These are phyloP conservation scores for Toxotes jaculatrix DNA, from an alignment of 2,113 vertebrate species.

Conservation along the genomic window DNA sequence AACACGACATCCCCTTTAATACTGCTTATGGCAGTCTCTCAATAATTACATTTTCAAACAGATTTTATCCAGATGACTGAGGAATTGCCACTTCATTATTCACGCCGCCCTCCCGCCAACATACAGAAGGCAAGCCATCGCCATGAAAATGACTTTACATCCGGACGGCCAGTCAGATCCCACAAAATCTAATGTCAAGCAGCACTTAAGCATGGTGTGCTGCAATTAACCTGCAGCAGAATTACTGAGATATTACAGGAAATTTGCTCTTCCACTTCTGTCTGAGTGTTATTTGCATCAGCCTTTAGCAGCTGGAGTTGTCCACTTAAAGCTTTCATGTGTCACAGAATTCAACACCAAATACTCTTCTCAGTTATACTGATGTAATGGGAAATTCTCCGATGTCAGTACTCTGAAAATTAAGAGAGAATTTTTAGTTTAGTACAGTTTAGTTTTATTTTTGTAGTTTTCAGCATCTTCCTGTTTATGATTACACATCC, in stretches of 20 bases:
- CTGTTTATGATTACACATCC: not conserved
- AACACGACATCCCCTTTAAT: slow-evolving; percentile 21
- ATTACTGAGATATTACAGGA: slow-evolving; percentile 20
- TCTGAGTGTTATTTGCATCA: not conserved
- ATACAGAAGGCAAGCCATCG: slow-evolving; percentile 5
- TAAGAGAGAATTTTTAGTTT: not conserved
- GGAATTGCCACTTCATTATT: slow-evolving; percentile 37
- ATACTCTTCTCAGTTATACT: not conserved
- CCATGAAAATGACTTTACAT: slow-evolving; percentile 41
- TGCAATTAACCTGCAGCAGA: slow-evolving; percentile 37
- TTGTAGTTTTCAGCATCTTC: not conserved
- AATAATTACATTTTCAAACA: slow-evolving; percentile 26
- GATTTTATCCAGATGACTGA: slow-evolving; percentile 38
- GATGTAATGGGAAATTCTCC: not conserved
- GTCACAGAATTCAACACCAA: slow-evolving; percentile 10
- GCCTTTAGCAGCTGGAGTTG: slow-evolving; percentile 3
- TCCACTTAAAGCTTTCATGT: slow-evolving; percentile 26
- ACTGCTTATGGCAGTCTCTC: slow-evolving; percentile 14
- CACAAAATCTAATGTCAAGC: slow-evolving; percentile 40
- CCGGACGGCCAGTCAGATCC: slow-evolving; percentile 22
- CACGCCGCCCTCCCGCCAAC: not conserved
- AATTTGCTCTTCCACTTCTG: slow-evolving; percentile 20
- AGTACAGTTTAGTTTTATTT: not conserved
- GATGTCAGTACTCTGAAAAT: not conserved
- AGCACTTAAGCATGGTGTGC: slow-evolving; percentile 45